Evolutionary conservation across 2,888 invertebrate genomes (phyloP), one percentile per base, ranked within the genome.

Genomic region (Eledona agricola): DNA sequence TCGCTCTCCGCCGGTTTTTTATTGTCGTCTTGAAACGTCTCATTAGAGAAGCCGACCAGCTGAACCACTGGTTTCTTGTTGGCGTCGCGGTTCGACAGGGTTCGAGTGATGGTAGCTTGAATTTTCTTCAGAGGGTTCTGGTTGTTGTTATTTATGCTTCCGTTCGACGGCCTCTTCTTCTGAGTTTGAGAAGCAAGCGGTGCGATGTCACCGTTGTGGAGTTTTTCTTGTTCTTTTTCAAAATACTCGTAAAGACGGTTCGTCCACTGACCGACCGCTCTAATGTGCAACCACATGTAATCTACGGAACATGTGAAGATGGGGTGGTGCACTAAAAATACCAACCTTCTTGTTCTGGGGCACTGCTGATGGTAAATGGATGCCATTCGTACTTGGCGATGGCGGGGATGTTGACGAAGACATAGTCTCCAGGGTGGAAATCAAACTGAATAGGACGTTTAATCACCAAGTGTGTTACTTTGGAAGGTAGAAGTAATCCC

Each of bases 301-400:
- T 90, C 95, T 91, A 70, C 34, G 40, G 23, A n/a, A n/a, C n/a
- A n/a, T n/a, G n/a, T n/a, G n/a, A n/a, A n/a, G n/a, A n/a, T n/a
- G n/a, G n/a, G n/a, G n/a, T n/a, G n/a, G n/a, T n/a, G n/a, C n/a
- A n/a, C 15, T 9, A 20, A 55, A 47, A 31, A 26, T 22, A 19
- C 34, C 10, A 43, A 87, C 92, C 90, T 80, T 90, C 89, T 72
- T 93, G 89, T 74, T 96, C 96, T 0, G 96, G 96, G 3, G 96
- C 94, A 66, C 94, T 94, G 78, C 95, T 96, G 60, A 96, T 90
- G 1, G 96, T 96, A 70, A 97, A 96, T 0, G 96, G 96, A 81
- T 96, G 96, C 96, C 96, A 96, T 77, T 97, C 96, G 68, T 93
- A 93, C 49, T 86, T 85, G 0, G 96, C 95, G 53, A 96, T 93